Base-by-base conservation (phyloP, 2,888 invertebrate genomes). In the Limenitis arthemis region DNA sequence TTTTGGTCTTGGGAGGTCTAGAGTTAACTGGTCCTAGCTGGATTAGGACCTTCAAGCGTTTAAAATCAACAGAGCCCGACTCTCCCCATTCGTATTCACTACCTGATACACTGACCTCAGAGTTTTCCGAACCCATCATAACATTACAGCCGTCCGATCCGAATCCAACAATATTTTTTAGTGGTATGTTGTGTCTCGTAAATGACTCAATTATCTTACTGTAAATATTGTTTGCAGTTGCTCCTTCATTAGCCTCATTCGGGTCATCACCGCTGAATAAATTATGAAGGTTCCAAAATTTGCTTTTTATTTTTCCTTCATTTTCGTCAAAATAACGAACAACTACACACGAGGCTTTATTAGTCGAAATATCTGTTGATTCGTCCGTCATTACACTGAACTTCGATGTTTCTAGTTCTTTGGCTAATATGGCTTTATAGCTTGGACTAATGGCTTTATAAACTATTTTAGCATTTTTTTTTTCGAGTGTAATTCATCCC, bases 81-180 rank as follows among this genome's bases (percentile, higher is more conserved):
- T n/a, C n/a, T n/a, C n/a, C n/a, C n/a, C n/a, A n/a, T n/a, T n/a
- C n/a, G n/a, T n/a, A n/a, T n/a, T n/a, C n/a, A n/a, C n/a, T n/a
- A n/a, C n/a, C n/a, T n/a, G n/a, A n/a, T n/a, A n/a, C n/a, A n/a
- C n/a, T n/a, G n/a, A n/a, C n/a, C n/a, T n/a, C 70, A 1, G 66
- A 69, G 53, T 72, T 68, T 5, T 58, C 44, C 5, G 29, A n/a
- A 1, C 69, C 69, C 60, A 70, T 61, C 61, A 61, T 61, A 0
- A 51, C 53, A 34, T 55, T 61, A 39, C 56, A 55, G 5, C 58
- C 55, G 41, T 61, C 61, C 9, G 59, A 58, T 9, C 38, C 64
- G 53, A 69, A 72, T 2, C 69, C 68, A 46, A 70, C 60, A 34
- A 34, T 7, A n/a, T 34, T 34, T 34, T 34, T 34, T 6, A 34